Evolutionary conservation across 30 jellyfish, hydroid and myxozoan genomes (phyloP), one percentile per base, ranked within the genome.

Genomic region (Pelagia noctiluca): DNA sequence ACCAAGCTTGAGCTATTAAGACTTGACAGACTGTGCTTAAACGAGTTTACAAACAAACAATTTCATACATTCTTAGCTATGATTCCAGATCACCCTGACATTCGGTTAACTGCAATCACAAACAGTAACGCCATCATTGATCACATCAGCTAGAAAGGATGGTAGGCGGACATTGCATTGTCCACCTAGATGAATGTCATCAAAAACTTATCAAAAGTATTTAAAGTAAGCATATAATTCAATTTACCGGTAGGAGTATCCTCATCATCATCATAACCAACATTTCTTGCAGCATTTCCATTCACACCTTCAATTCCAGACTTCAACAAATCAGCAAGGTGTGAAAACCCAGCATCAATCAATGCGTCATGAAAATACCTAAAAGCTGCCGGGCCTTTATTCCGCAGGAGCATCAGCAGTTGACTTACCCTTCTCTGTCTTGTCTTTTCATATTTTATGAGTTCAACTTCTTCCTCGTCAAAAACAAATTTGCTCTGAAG

Each of bases 391-490:
- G 82, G 28, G 16, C 86, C 89, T 78, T 92, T 92, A 1, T 24
- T 72, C 13, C 63, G 73, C 42, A 92, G 28, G 30, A 72, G 24
- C 5, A 66, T 63, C 21, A 92, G 72, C 62, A 92, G 50, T 33
- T 60, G 54, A 71, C 76, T 88, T 11, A 86, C 57, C 38, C 87
- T 82, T 47, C 88, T 42, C 50, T 80, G 64, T 1, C 89, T 49
- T 53, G 98, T 86, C 82, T 33, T 80, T 48, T 86, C 96, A 24
- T 33, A 13, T 30, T 80, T 80, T 69, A 92, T 80, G 57, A 86
- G 47, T 37, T 92, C 98, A 34, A 82, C 96, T 18, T 92, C 98
- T n/a, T 87, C 97, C 23, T 35, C 31, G 37, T 76, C 88, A 47
- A 92, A 22, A 23, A 78, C 90, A 82, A 87, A 72, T 25, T 86